Evolutionary conservation across 2,113 vertebrate genomes (phyloP).

Genomic region (Mobula birostris): DNA sequence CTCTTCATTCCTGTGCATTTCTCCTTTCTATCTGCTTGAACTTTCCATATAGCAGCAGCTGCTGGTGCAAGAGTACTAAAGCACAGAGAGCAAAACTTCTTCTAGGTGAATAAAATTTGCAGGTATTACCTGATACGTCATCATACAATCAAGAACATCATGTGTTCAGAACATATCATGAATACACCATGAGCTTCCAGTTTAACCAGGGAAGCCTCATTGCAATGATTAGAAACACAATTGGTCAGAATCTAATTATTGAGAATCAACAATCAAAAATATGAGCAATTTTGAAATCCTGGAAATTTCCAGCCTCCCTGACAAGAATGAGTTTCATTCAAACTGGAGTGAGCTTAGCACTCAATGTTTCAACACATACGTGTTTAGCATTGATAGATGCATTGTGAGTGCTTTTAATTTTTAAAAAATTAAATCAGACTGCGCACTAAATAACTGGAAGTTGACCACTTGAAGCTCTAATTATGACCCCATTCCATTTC

Average conservation of each 20-base stretch:
- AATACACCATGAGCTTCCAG: neutral
- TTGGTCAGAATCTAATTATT: neutral
- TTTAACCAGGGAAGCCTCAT: no score
- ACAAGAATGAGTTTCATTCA: neutral
- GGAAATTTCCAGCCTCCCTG: neutral
- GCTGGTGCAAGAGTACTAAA: neutral
- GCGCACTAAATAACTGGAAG: neutral
- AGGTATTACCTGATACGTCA: neutral
- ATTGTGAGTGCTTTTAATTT: neutral
- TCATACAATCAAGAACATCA: neutral
- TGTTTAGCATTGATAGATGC: neutral
- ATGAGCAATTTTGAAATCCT: neutral
- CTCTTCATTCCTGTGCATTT: neutral
- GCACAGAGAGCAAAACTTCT: neutral
- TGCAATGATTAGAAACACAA: neutral
- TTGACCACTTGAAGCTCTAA: slow-evolving; percentile 26
- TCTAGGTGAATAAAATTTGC: neutral
- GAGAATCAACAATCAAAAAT: neutral
- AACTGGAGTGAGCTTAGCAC: neutral
- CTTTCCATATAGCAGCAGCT: neutral
- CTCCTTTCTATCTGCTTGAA: neutral
- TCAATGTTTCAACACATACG: slow-evolving; percentile 5
- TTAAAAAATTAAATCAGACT: neutral
- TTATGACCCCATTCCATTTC: slow-evolving; percentile 21
- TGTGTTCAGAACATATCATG: neutral